phyloP scores from a whole-genome alignment of 2,888 invertebrate species.

The Eurytoma californica region DNA sequence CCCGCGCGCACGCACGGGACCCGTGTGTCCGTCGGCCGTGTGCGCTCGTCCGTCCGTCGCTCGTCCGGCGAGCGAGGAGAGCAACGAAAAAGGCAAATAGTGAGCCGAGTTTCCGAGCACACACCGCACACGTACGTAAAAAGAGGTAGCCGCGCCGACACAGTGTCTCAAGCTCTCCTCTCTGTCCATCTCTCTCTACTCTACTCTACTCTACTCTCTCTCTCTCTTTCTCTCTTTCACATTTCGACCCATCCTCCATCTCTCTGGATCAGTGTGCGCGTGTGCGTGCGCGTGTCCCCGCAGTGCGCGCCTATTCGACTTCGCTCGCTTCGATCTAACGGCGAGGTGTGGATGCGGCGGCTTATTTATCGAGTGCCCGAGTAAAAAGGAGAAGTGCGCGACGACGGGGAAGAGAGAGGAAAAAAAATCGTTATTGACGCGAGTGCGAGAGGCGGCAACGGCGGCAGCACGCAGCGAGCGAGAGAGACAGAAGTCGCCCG shows the following conservation, averaged over 20 bases:
- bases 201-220: too few relatives aligned
- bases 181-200: neutral
- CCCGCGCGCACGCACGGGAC: neutral
- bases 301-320: too few relatives aligned
- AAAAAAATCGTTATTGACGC: constrained; percentile 9
- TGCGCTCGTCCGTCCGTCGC: too few relatives aligned
- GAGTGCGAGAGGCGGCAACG: constrained; percentile 1
- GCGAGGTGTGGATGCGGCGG: too few relatives aligned
- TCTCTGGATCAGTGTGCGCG: neutral
- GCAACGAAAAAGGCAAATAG: too few relatives aligned
- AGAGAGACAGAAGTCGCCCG: constrained; percentile 38
- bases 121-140: too few relatives aligned
- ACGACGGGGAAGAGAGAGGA: too few relatives aligned
- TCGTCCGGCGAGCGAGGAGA: too few relatives aligned
- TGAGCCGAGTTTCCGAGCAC: too few relatives aligned
- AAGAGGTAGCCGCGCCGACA: constrained; percentile 6
- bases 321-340: neutral
- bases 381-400: neutral
- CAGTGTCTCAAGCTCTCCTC: neutral
- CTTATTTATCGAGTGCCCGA: neutral
- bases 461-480: constrained; percentile 11
- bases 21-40: neutral
- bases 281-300: too few relatives aligned
- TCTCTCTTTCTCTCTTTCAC: neutral
- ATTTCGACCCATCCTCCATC: neutral